Percentiles rank a stretch among this genome's conserved stretches.
phyloP scores from a whole-genome alignment of 2,888 invertebrate species.

The Tricholauxania praeusta region DNA sequence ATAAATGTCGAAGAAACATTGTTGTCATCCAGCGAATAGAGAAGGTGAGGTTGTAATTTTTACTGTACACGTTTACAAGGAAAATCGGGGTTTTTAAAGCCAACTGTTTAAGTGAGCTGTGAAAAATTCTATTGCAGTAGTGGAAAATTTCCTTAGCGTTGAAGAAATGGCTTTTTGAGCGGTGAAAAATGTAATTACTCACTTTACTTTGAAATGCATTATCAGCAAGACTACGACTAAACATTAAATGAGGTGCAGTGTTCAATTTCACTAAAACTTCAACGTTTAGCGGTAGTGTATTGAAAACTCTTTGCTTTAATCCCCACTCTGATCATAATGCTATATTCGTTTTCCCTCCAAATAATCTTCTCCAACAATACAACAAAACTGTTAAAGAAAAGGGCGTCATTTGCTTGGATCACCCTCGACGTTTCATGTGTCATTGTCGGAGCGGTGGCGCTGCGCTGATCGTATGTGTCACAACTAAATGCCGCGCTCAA shows the following conservation, averaged over 20 bases:
- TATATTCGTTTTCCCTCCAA: too few relatives aligned
- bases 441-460: conserved; percentile 19
- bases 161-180: neutral
- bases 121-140: neutral
- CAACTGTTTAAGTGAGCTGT: neutral
- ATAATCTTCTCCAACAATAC: too few relatives aligned
- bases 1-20: neutral
- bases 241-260: neutral
- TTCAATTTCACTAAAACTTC: neutral
- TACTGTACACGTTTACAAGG: too few relatives aligned
- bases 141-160: neutral
- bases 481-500: conserved; percentile 39
- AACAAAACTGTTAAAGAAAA: too few relatives aligned
- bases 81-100: too few relatives aligned
- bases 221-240: neutral
- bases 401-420: neutral
- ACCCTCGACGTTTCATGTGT: neutral
- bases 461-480: conserved; percentile 29
- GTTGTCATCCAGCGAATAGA: neutral
- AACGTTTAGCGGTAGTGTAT: neutral
- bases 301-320: too few relatives aligned
- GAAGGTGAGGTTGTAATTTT: too few relatives aligned
- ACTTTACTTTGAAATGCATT: neutral
- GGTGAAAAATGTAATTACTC: neutral
- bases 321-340: too few relatives aligned